Evolutionary conservation across 2,797 vertebrate genomes (phyloP).

Genomic region (Fundulus diaphanus): DNA sequence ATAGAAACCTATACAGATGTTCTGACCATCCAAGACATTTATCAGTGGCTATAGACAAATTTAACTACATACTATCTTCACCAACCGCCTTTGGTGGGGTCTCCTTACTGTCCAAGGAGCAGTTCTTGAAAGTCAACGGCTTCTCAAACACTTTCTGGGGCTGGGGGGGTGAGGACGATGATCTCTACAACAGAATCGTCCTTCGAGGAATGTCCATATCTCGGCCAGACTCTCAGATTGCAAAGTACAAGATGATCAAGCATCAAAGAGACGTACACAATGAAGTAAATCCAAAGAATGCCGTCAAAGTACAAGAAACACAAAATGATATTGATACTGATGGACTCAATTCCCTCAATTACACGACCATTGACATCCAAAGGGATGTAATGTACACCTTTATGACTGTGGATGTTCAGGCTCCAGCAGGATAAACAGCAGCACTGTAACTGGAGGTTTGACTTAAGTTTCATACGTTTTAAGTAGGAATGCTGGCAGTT

Average conservation of each 20-base stretch:
- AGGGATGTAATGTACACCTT: slow-evolving; percentile 86
- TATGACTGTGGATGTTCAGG: slow-evolving; percentile 74
- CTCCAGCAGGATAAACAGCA: slow-evolving; percentile 5
- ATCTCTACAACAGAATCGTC: slow-evolving; percentile 87
- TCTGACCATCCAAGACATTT: slow-evolving; percentile 90
- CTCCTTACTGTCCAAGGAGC: slow-evolving; percentile 87
- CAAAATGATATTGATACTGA: no score
- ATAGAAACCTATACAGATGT: slow-evolving; percentile 91
- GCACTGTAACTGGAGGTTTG: no score
- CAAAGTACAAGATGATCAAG: slow-evolving; percentile 91
- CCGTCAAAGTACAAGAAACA: no score
- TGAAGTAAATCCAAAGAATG: slow-evolving; percentile 87
- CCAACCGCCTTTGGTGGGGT: slow-evolving; percentile 90
- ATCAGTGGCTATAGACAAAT: slow-evolving; percentile 95
- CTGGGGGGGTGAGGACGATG: slow-evolving; percentile 97
- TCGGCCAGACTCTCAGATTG: slow-evolving; percentile 80
- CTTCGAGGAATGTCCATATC: slow-evolving; percentile 87
- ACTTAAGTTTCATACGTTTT: no score
- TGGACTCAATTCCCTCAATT: no score
- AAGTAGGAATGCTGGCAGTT: no score
- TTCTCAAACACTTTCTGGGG: slow-evolving; percentile 98
- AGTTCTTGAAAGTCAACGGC: slow-evolving; percentile 87
- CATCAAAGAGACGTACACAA: slow-evolving; percentile 89
- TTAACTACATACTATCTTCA: slow-evolving; percentile 91
- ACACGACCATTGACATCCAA: slow-evolving; percentile 81